A percentile compares a stretch with the other conserved stretches of the same genome.
These are phyloP conservation scores for Virgularia gustaviana DNA, from an alignment of 92 coral and sea anemone species.

Conservation along the genomic window DNA sequence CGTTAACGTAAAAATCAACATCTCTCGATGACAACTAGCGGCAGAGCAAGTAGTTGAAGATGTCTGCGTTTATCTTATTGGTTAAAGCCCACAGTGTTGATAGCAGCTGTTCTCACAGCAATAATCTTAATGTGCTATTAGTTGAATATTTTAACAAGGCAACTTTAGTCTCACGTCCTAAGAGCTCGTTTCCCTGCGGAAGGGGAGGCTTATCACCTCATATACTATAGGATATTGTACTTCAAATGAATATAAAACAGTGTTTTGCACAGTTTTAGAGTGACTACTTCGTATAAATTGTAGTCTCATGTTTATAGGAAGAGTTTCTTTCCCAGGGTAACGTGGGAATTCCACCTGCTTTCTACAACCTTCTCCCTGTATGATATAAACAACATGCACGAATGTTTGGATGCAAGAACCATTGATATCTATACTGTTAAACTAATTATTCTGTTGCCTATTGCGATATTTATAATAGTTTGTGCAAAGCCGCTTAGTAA, in stretches of 20 bases:
- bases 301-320: no score
- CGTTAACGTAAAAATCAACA: constrained; percentile 43
- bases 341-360: no score
- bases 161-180: constrained; percentile 17
- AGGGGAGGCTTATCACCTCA: constrained; percentile 20
- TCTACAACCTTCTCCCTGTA: no score
- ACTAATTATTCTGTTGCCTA: neutral
- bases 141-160: constrained; percentile 37
- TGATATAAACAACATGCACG: no score
- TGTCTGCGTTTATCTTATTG: constrained; percentile 74
- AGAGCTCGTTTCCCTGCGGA: constrained; percentile 4
- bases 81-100: constrained; percentile 64
- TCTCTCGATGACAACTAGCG: constrained; percentile 76
- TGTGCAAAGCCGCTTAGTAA: neutral
- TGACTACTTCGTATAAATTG: no score
- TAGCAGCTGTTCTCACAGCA: constrained; percentile 81
- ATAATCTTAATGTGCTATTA: constrained; percentile 32
- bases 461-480: neutral
- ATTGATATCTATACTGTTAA: no score
- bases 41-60: constrained; percentile 92
- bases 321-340: no score
- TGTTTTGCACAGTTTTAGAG: no score
- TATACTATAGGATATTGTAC: no score
- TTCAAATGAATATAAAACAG: no score
- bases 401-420: no score